Percentiles rank a stretch among this genome's conserved stretches.
Conservation (phyloP, 2,888 invertebrate genomes). For the Eretmocerus hayati region DNA sequence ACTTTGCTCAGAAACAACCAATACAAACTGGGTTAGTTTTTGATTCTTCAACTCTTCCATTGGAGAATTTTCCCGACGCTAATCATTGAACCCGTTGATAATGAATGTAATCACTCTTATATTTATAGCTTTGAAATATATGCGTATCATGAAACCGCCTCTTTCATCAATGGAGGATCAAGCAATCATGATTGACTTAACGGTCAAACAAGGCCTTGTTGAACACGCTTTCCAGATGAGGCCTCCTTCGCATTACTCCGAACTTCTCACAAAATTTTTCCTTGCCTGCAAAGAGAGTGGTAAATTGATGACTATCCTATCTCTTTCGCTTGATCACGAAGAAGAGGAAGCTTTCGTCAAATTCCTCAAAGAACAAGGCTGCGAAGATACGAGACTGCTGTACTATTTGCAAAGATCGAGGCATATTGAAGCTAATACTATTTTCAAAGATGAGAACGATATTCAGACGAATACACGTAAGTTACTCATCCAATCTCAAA, state of each 20-base stretch:
- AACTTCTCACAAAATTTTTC: conserved; percentile 37
- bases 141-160: conserved; percentile 56
- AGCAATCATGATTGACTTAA: conserved; percentile 36
- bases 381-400: conserved; percentile 62
- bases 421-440: conserved; percentile 34
- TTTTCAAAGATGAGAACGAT: too few relatives aligned
- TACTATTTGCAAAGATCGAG: conserved; percentile 61
- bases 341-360: conserved; percentile 65
- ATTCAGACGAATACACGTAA: too few relatives aligned
- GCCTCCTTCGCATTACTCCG: conserved; percentile 37
- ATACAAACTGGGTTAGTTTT: conserved; percentile 49
- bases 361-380: conserved; percentile 58
- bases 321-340: conserved; percentile 54
- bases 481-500: too few relatives aligned
- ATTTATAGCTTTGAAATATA: conserved; percentile 58
- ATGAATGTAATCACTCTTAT: background rate
- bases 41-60: too few relatives aligned
- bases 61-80: too few relatives aligned
- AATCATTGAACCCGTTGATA: background rate
- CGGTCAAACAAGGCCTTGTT: conserved; percentile 39
- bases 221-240: conserved; percentile 40
- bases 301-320: conserved; percentile 49
- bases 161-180: conserved; percentile 51
- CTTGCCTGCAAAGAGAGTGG: conserved; percentile 36
- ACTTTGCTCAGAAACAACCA: conserved; percentile 62